Base-by-base conservation (phyloP, 2,113 vertebrate genomes). In the Romanogobio albipinnatus region DNA sequence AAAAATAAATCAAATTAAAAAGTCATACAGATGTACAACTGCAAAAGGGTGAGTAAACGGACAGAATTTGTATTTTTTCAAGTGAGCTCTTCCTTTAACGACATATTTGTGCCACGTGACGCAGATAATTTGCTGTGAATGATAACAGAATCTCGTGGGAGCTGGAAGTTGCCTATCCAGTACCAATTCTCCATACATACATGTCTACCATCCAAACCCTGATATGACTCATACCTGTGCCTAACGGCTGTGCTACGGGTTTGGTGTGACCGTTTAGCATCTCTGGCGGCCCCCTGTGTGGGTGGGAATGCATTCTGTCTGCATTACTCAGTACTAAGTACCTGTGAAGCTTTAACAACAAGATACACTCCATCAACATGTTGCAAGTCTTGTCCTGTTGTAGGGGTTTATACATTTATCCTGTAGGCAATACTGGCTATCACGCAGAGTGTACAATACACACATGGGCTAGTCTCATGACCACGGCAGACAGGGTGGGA, bases 341-440 rank as follows among this genome's bases (percentile, higher is more conserved):
- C 85, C 87, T 88, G 86, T 86, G 84, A 82, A 78, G 64, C 81
- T 86, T 59, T 58, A 83, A 81, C 43, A 86, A 66, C 33, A 75
- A 49, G 36, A 84, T 86, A 81, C 62, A 81, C 71, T 59, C 64
- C 62, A 82, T 66, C 80, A 81, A 77, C 86, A 84, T 62, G 39
- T 73, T 82, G 66, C 89, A 90, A 81, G 89, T 84, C 83, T 51
- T 79, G 84, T 88, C 89, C 85, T 90, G 89, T 66, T 83, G 59
- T 10, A 66, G 64, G 71, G 76, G 45, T 76, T 76, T 61, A 81
- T 82, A 43, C 82, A 64, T 83, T 71, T 84, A 61, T 73, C 78
- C 76, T 78, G 80, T 61, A 81, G 81, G 86, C 73, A 77, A 77
- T 49, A 22, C 75, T 62, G 61, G 33, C 68, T 82, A 76, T 17